Conservation (phyloP, 1,140 invertebrate species). For the Drosophila sp. region DNA sequence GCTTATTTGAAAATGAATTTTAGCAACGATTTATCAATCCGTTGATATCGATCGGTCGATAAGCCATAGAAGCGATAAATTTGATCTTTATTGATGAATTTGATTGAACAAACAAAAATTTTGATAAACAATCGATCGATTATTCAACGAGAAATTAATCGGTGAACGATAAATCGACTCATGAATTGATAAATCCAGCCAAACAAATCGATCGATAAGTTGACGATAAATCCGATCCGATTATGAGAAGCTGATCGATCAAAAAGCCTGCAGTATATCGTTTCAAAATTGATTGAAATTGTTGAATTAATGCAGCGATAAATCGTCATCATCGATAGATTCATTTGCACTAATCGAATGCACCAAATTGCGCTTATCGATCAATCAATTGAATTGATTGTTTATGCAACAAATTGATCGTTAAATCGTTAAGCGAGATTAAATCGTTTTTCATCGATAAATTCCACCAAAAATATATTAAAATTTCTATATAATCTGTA, state of each 20-base stretch:
- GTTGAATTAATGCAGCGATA: slow-evolving; percentile 1
- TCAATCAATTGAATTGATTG: not conserved
- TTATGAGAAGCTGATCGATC: not conserved
- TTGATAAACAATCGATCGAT: slow-evolving; percentile 9
- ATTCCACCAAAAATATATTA: slow-evolving; percentile 13
- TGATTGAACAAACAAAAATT: slow-evolving; percentile 13
- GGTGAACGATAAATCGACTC: not conserved
- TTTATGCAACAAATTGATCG: not conserved
- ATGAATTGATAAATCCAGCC: not conserved
- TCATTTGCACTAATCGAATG: not conserved
- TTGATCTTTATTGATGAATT: slow-evolving; percentile 2
- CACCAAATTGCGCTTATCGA: not conserved
- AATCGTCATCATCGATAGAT: not conserved
- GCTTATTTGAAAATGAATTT: slow-evolving; percentile 63
- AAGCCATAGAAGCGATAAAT: not conserved
- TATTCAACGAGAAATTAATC: not conserved
- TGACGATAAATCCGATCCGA: slow-evolving; percentile 1
- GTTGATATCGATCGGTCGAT: slow-evolving; percentile 29
- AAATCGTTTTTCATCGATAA: slow-evolving; percentile 32
- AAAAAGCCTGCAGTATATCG: not conserved
- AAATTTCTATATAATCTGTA: slow-evolving; percentile 15
- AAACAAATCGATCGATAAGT: slow-evolving; percentile 10
- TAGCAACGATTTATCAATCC: slow-evolving; percentile 17
- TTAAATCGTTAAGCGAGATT: not conserved
- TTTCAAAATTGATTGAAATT: slow-evolving; percentile 10